phyloP scores from a whole-genome alignment of 2,113 vertebrate genomes.

The Heterochromis multidens region DNA sequence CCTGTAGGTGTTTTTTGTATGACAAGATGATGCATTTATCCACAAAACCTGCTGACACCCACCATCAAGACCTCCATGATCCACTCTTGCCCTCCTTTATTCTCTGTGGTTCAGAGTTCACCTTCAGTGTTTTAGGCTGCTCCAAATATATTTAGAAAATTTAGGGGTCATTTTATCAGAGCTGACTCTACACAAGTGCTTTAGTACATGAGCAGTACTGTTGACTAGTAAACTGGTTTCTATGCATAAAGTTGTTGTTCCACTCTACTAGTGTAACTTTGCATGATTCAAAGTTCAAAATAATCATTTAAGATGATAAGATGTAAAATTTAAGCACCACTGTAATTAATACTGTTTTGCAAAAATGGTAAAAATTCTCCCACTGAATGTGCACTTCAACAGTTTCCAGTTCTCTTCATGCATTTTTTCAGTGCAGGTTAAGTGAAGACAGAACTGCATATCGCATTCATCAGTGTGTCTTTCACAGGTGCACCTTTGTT shows the following conservation, averaged over 20 bases:
- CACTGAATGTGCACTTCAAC: too few species aligned
- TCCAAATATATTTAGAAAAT: not conserved
- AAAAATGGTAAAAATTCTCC: not conserved
- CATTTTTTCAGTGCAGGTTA: not conserved
- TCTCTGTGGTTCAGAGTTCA: too few species aligned
- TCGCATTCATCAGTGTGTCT: not conserved
- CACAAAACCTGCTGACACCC: not conserved
- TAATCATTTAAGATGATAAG: too few species aligned
- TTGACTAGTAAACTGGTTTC: not conserved
- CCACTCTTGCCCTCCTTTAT: not conserved
- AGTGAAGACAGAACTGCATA: not conserved
- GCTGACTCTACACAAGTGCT: not conserved
- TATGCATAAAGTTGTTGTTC: not conserved
- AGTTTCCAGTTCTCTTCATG: not conserved
- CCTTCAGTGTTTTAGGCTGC: not conserved
- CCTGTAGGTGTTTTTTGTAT: not conserved
- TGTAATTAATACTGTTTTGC: not conserved
- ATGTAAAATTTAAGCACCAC: too few species aligned
- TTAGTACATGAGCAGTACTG: not conserved
- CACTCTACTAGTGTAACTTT: not conserved
- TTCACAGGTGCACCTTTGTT: constrained; percentile 6
- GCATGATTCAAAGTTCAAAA: not conserved
- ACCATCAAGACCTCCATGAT: accelerated
- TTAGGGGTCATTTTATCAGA: not conserved
- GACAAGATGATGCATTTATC: not conserved